Conservation (phyloP, 2,113 vertebrate genomes). For the Oryzias melastigma region DNA sequence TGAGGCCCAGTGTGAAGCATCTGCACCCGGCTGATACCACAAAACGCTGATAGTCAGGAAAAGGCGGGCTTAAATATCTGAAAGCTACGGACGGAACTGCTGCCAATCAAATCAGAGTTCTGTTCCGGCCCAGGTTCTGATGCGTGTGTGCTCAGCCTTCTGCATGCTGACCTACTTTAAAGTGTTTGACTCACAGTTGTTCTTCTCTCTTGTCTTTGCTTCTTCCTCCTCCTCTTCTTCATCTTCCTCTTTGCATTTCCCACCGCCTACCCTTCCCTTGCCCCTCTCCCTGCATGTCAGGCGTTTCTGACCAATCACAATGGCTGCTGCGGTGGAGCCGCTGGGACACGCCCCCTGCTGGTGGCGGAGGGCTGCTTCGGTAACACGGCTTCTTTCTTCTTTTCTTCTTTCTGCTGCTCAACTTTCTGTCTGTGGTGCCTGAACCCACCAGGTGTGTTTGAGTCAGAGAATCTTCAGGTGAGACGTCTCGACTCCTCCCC, state of each 20-base stretch:
- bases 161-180: background rate
- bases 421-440: conserved; percentile 11
- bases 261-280: conserved; percentile 28
- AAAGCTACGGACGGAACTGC: too few relatives aligned
- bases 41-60: too few relatives aligned
- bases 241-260: conserved; percentile 47
- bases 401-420: conserved; percentile 16
- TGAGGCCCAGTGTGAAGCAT: too few relatives aligned
- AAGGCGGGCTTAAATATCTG: too few relatives aligned
- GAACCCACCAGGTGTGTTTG: background rate
- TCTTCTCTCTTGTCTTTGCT: conserved; percentile 31
- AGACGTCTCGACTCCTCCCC: background rate
- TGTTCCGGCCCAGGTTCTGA: background rate
- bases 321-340: conserved; percentile 75
- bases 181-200: conserved; percentile 40
- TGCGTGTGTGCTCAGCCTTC: background rate
- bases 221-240: conserved; percentile 23
- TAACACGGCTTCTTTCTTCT: conserved; percentile 74
- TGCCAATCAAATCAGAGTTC: too few relatives aligned
- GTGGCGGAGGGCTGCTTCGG: conserved; percentile 71
- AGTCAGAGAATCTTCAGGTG: background rate
- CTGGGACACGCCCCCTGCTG: conserved; percentile 70
- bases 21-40: too few relatives aligned
- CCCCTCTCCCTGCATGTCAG: conserved; percentile 83
- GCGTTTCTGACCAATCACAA: conserved; percentile 78